Evolutionary conservation across 2,113 vertebrate species (phyloP).

Genomic region (Sorex araneus): DNA sequence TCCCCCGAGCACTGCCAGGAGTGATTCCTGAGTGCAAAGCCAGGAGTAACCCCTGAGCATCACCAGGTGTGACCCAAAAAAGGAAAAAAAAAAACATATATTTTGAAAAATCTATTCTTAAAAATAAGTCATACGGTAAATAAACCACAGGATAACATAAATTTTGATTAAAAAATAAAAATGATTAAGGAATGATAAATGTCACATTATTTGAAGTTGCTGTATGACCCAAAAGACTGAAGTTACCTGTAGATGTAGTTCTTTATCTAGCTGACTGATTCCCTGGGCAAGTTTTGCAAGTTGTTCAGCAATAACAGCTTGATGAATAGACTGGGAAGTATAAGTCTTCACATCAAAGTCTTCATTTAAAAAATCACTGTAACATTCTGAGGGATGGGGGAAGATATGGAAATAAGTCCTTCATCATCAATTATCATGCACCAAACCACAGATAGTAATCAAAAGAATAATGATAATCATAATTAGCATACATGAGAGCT

Average conservation of each 20-base stretch:
- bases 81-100: too few species aligned
- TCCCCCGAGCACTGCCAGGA: too few species aligned
- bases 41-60: too few species aligned
- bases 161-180: conserved; percentile 18
- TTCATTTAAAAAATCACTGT: conserved; percentile 93
- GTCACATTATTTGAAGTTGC: background rate
- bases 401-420: conserved; percentile 11
- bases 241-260: conserved; percentile 96
- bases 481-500: conserved; percentile 12
- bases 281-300: conserved; percentile 97
- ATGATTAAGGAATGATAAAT: background rate
- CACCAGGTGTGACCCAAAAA: too few species aligned
- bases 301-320: conserved; percentile 97
- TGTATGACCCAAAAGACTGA: background rate
- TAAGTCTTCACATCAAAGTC: conserved; percentile 97
- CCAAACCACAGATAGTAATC: conserved; percentile 32
- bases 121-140: conserved; percentile 51
- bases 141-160: conserved; percentile 4
- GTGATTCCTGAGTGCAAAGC: too few species aligned
- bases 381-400: conserved; percentile 92
- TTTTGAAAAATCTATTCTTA: conserved; percentile 36
- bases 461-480: conserved; percentile 33
- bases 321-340: conserved; percentile 97
- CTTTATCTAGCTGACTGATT: conserved; percentile 98
- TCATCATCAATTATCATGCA: conserved; percentile 45